Percentiles rank a stretch among this genome's conserved stretches.
These are phyloP conservation scores for Argynnis bischoffii DNA, from an alignment of 2,888 invertebrate species.

Conservation along the genomic window DNA sequence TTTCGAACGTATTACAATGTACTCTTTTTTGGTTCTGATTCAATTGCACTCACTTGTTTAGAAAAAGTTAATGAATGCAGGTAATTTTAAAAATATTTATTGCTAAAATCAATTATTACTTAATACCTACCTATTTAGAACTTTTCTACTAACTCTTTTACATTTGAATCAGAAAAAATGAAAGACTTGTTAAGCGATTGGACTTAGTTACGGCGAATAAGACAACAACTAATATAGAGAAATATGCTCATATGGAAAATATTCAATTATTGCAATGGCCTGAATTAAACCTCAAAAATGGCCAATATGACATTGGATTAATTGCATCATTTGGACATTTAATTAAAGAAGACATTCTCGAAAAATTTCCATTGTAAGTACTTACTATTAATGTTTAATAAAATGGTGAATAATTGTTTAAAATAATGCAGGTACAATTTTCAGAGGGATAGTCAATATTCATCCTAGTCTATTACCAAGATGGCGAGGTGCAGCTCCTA, in stretches of 20 bases:
- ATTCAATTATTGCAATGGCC: slow-evolving; percentile 87
- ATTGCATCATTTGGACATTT: slow-evolving; percentile 97
- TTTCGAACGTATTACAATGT: slow-evolving; percentile 57
- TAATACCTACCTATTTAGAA: not conserved
- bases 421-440: slow-evolving; percentile 43
- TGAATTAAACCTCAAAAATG: slow-evolving; percentile 58
- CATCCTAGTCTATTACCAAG: slow-evolving; percentile 95
- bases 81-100: slow-evolving; percentile 63
- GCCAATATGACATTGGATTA: slow-evolving; percentile 90
- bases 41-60: slow-evolving; percentile 90
- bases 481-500: slow-evolving; percentile 97
- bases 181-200: slow-evolving; percentile 76
- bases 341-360: slow-evolving; percentile 89
- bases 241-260: slow-evolving; percentile 85
- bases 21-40: slow-evolving; percentile 93
- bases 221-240: slow-evolving; percentile 84
- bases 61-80: slow-evolving; percentile 85
- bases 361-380: slow-evolving; percentile 91
- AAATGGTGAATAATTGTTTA: not conserved
- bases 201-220: slow-evolving; percentile 88
- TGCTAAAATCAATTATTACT: slow-evolving; percentile 44
- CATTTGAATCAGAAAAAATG: slow-evolving; percentile 71
- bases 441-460: slow-evolving; percentile 95
- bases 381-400: not conserved
- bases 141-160: slow-evolving; percentile 2